These are phyloP conservation scores for Pteria penguin DNA, from an alignment of 2,888 invertebrate genomes.

Conservation along the genomic window DNA sequence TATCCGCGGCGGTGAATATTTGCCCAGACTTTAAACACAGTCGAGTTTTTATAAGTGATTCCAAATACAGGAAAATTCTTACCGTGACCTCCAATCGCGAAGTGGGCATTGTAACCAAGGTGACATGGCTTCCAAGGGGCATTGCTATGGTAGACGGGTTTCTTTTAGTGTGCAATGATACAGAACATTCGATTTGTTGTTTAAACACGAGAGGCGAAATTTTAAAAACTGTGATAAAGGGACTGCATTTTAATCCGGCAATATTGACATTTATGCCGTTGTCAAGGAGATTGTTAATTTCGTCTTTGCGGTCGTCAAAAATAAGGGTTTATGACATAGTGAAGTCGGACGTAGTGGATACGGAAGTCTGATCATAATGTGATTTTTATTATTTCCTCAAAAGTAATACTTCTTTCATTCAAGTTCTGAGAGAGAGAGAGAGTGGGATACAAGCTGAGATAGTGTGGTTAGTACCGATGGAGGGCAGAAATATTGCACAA, in stretches of 20 bases:
- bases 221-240: not conserved
- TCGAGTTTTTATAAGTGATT: not conserved
- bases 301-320: not conserved
- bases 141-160: not conserved
- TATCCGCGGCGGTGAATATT: not conserved
- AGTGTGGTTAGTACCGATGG: too few relatives aligned
- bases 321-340: too few relatives aligned
- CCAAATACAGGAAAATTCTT: not conserved
- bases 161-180: not conserved
- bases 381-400: too few relatives aligned
- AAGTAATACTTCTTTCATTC: too few relatives aligned
- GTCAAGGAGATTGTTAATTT: not conserved
- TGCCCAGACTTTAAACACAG: not conserved
- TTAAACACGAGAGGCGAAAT: not conserved
- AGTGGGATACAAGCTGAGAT: too few relatives aligned
- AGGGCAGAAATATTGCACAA: too few relatives aligned
- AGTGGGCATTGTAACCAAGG: not conserved
- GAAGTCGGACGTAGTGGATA: too few relatives aligned
- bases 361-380: too few relatives aligned
- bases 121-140: not conserved
- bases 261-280: not conserved
- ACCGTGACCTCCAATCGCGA: not conserved
- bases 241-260: not conserved
- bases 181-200: not conserved
- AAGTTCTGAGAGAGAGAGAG: too few relatives aligned